Evolutionary conservation across 2,113 vertebrate species (phyloP).

Genomic region (Eulemur macaco): DNA sequence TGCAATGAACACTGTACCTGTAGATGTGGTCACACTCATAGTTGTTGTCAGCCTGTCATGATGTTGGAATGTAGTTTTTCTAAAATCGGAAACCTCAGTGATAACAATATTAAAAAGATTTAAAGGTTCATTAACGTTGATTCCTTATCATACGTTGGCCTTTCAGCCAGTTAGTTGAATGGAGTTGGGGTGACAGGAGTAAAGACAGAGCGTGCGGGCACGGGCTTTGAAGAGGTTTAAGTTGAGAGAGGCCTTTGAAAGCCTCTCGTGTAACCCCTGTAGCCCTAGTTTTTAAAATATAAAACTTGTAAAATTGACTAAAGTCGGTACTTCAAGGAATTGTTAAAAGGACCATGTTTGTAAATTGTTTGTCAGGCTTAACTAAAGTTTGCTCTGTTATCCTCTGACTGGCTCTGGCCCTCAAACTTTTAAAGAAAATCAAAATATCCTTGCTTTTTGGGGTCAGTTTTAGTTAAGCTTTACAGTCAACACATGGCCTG

Average conservation of each 20-base stretch:
- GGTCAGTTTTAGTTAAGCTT: conserved; percentile 28
- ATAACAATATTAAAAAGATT: not conserved
- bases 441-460: not conserved
- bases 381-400: not conserved
- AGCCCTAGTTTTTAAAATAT: not conserved
- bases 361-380: not conserved
- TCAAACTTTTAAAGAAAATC: conserved; percentile 6
- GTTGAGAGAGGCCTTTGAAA: not conserved
- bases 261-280: not conserved
- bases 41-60: not conserved
- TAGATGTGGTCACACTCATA: not conserved
- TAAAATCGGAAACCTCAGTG: not conserved
- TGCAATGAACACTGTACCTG: not conserved
- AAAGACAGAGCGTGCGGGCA: fast-evolving
- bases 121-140: conserved; percentile 22
- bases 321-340: not conserved
- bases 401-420: not conserved
- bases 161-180: not conserved
- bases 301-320: not conserved
- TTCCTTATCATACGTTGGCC: conserved; percentile 3
- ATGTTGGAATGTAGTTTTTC: not conserved
- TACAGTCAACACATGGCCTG: not conserved
- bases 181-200: not conserved
- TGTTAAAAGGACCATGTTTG: not conserved
- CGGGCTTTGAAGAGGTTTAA: not conserved